Conservation (phyloP, 2,113 vertebrate species). For the Caranx ignobilis region DNA sequence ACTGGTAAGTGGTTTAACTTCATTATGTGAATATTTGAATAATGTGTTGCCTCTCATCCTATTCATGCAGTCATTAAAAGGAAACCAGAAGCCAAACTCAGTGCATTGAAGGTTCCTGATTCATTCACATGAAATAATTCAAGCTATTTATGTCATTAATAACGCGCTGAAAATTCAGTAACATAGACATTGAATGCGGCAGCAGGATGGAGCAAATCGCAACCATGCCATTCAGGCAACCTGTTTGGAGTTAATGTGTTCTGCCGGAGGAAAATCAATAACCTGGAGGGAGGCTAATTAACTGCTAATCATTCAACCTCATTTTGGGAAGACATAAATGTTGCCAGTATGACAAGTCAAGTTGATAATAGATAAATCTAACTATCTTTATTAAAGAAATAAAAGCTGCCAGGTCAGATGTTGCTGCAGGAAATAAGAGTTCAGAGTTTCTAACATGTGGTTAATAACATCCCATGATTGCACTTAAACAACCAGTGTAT, state of each 20-base stretch:
- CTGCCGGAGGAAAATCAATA: constrained; percentile 76
- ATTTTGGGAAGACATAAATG: constrained; percentile 70
- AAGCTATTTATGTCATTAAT: not conserved
- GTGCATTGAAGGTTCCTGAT: not conserved
- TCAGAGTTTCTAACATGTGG: not conserved
- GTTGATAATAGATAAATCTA: constrained; percentile 76
- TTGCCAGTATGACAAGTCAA: constrained; percentile 67
- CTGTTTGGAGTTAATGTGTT: constrained; percentile 59
- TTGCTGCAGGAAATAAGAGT: constrained; percentile 17
- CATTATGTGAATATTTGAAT: no score
- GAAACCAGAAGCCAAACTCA: not conserved
- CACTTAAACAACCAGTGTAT: not conserved
- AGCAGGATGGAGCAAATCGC: constrained; percentile 33
- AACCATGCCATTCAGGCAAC: constrained; percentile 30
- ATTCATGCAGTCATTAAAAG: not conserved
- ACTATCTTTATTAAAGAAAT: constrained; percentile 65
- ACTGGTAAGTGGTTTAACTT: no score
- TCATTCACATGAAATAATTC: not conserved
- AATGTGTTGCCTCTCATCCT: not conserved
- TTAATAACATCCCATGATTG: not conserved
- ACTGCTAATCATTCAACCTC: constrained; percentile 74
- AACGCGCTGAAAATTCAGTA: not conserved
- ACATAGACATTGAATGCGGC: not conserved
- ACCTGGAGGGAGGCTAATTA: constrained; percentile 77
- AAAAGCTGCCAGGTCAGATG: constrained; percentile 48